Base-by-base conservation (phyloP, 2,888 invertebrate species). In the Amphipyra berbera region DNA sequence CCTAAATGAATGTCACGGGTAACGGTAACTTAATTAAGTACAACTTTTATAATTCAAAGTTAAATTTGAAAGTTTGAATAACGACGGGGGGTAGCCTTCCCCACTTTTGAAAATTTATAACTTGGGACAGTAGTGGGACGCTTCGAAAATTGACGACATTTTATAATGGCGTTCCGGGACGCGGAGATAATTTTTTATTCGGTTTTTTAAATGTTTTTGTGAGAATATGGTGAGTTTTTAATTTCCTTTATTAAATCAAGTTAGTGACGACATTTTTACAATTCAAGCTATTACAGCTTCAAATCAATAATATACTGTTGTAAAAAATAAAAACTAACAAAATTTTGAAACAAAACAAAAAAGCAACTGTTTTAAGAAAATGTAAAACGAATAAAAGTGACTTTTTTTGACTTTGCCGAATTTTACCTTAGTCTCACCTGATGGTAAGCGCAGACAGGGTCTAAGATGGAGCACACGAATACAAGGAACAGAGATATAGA, bases 31-130 rank as follows among this genome's bases (percentile, higher is more conserved):
- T 79, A 78, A 82, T 82, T 81, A 79, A 76, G 68, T 70, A 60
- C 60, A 82, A 84, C 81, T 85, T 85, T 85, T 82, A 83, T 81
- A 81, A 84, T 81, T 82, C 70, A 63, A 81, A 80, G 72, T 84
- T 80, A 66, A 75, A 71, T 69, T 64, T 64, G 52, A 60, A 68
- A 64, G 65, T 60, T 77, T 67, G 66, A 77, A 56, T 73, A 60
- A 75, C 50, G 65, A 46, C 12, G 46, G 55, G 30, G 13, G 40
- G 41, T 33, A 15, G 42, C n/a, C 33, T 53, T 49, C 46, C 74
- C 56, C 56, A 61, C 57, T 62, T 55, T 58, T 10, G n/a, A 60
- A 66, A 48, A 50, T 45, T 75, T 58, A 14, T 54, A 70, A 60
- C 44, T 75, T 54, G 33, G 15, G 13, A 57, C 41, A 46, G 57